Evolutionary conservation across 2,888 invertebrate species (phyloP).

Genomic region (Tubulanus polymorphus): DNA sequence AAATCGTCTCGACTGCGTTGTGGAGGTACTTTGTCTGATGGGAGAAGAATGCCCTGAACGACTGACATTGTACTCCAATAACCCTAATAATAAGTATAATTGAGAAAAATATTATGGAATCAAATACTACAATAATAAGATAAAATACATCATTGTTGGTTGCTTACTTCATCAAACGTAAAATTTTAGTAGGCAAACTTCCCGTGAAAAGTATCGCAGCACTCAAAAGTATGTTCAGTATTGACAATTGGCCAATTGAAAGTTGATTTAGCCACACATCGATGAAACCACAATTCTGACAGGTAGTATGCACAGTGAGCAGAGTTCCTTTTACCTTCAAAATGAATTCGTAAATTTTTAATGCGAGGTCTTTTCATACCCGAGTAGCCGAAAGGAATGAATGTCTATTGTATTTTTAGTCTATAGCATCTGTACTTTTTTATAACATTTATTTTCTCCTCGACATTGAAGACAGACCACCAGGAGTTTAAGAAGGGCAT

Average conservation of each 20-base stretch:
- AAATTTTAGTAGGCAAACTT: background rate
- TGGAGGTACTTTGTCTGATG: too few relatives aligned
- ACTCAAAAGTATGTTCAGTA: background rate
- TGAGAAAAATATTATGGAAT: background rate
- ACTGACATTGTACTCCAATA: too few relatives aligned
- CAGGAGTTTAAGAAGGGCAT: too few relatives aligned
- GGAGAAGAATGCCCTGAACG: too few relatives aligned
- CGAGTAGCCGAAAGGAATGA: too few relatives aligned
- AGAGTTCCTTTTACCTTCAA: background rate
- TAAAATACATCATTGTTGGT: background rate
- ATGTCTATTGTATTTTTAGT: too few relatives aligned
- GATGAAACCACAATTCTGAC: background rate
- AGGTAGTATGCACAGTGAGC: background rate
- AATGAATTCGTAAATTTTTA: background rate
- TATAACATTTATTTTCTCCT: too few relatives aligned
- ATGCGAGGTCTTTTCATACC: too few relatives aligned
- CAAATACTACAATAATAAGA: background rate
- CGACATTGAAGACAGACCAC: too few relatives aligned
- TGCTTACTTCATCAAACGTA: background rate
- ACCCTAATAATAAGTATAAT: too few relatives aligned
- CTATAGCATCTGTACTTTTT: too few relatives aligned
- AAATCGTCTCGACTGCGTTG: too few relatives aligned
- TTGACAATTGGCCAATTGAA: background rate
- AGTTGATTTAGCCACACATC: background rate
- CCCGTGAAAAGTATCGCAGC: conserved; percentile 1